A percentile compares a stretch with the other conserved stretches of the same genome.
These are phyloP conservation scores for Macaria notata DNA, from an alignment of 2,888 invertebrate genomes.

Conservation along the genomic window DNA sequence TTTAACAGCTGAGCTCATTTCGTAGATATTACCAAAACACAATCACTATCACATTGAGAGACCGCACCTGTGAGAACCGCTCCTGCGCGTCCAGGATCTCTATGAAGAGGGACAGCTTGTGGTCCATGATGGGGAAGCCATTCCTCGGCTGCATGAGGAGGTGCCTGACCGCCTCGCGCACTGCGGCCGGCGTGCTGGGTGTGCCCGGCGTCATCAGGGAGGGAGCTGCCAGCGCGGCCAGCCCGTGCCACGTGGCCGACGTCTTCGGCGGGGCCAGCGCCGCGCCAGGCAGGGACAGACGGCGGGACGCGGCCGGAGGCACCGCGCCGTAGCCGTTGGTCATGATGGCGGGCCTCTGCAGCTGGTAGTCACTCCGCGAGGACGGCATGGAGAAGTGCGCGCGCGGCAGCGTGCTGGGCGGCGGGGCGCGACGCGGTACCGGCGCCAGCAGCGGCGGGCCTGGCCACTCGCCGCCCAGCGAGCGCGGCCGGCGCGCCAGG, in stretches of 20 bases:
- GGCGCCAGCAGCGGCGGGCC: conserved; percentile 78
- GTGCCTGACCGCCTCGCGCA: conserved; percentile 87
- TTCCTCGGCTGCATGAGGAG: conserved; percentile 86
- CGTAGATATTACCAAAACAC: too few species aligned
- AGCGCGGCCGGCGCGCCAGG: conserved; percentile 81
- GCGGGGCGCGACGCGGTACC: too few species aligned
- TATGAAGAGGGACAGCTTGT: conserved; percentile 89
- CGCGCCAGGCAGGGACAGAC: conserved; percentile 81
- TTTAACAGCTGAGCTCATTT: too few species aligned
- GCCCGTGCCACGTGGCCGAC: conserved; percentile 84
- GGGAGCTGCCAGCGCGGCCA: conserved; percentile 55
- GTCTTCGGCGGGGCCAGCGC: conserved; percentile 79
- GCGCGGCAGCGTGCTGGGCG: too few species aligned
- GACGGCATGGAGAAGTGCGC: conserved; percentile 80
- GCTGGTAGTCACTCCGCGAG: conserved; percentile 84
- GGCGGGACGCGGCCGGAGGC: conserved; percentile 75
- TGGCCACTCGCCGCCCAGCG: conserved; percentile 81
- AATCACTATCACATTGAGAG: too few species aligned
- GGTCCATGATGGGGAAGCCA: conserved; percentile 89
- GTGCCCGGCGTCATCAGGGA: conserved; percentile 67
- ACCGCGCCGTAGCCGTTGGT: conserved; percentile 77
- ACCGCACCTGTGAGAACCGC: conserved; percentile 88
- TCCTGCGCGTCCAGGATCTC: conserved; percentile 92
- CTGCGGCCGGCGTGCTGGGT: conserved; percentile 83
- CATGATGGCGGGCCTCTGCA: conserved; percentile 80